These are phyloP conservation scores for Drosophila kuntzei DNA, from an alignment of 2,888 invertebrate genomes.

Conservation along the genomic window DNA sequence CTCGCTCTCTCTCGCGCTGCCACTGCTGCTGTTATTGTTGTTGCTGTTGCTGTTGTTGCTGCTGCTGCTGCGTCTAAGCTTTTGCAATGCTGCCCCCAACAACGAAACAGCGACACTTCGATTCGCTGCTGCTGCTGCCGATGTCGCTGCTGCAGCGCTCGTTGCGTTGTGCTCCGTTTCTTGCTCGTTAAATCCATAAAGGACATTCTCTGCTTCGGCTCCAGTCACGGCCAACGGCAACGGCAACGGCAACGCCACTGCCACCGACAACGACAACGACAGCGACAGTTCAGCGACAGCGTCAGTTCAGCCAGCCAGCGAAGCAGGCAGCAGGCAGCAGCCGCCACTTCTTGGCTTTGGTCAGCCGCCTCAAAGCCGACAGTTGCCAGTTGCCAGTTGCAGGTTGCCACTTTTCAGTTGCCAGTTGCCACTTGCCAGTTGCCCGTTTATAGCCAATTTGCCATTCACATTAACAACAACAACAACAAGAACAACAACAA, in stretches of 20 bases:
- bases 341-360: slow-evolving; percentile 51
- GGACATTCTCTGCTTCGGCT: slow-evolving; percentile 70
- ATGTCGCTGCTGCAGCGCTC: slow-evolving; percentile 32
- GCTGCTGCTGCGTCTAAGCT: slow-evolving; percentile 52
- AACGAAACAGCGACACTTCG: slow-evolving; percentile 63
- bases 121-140: slow-evolving; percentile 62
- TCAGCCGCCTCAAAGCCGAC: slow-evolving; percentile 41
- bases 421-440: slow-evolving; percentile 38
- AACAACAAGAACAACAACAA: slow-evolving; percentile 26
- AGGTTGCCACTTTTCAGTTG: slow-evolving; percentile 35
- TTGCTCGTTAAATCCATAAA: slow-evolving; percentile 70
- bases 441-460: slow-evolving; percentile 66
- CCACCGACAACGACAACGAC: slow-evolving; percentile 21
- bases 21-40: neutral
- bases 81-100: slow-evolving; percentile 57
- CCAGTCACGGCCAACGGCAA: slow-evolving; percentile 67
- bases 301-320: slow-evolving; percentile 63
- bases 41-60: slow-evolving; percentile 16
- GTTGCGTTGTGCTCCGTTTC: slow-evolving; percentile 46
- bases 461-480: slow-evolving; percentile 49
- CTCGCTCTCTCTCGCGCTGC: slow-evolving; percentile 20
- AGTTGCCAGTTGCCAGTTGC: slow-evolving; percentile 33
- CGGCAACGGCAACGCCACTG: slow-evolving; percentile 32
- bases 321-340: slow-evolving; percentile 62
- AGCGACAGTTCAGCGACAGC: slow-evolving; percentile 45